phyloP scores from a whole-genome alignment of 2,113 vertebrate species.

The Apodemus speciosus region DNA sequence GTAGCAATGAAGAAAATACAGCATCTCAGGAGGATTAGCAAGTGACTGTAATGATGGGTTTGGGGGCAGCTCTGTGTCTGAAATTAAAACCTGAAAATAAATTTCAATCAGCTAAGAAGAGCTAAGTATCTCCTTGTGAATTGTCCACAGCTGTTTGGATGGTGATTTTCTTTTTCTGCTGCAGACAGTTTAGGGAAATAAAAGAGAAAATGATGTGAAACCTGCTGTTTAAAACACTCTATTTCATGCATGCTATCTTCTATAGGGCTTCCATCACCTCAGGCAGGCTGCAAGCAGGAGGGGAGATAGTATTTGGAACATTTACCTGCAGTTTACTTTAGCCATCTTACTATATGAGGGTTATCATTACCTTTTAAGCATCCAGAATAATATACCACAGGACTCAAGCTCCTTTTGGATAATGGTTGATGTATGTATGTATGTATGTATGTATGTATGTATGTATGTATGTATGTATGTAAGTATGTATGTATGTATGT shows the following conservation, averaged over 20 bases:
- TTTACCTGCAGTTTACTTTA: not conserved
- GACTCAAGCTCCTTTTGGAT: not conserved
- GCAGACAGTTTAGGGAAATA: conserved; percentile 15
- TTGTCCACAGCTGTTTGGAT: conserved; percentile 1
- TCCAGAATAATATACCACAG: not conserved
- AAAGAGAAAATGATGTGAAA: conserved; percentile 64
- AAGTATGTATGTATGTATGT: no score
- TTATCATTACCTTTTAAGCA: not conserved
- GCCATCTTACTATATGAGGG: not conserved
- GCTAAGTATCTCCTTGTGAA: conserved; percentile 5
- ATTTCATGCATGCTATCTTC: conserved; percentile 35
- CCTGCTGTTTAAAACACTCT: conserved; percentile 39
- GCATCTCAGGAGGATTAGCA: conserved; percentile 39
- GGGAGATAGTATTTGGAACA: not conserved
- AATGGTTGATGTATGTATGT: not conserved
- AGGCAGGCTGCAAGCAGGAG: not conserved
- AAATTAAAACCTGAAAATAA: conserved; percentile 71
- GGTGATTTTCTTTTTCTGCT: conserved; percentile 66
- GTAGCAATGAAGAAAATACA: not conserved
- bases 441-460: no score
- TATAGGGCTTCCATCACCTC: not conserved
- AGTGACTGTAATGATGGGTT: conserved; percentile 19
- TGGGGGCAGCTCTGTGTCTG: conserved; percentile 64
- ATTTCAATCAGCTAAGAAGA: conserved; percentile 59
- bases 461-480: no score